Base-by-base conservation (phyloP, 2,113 vertebrate genomes). In the Platysternon megacephalum region DNA sequence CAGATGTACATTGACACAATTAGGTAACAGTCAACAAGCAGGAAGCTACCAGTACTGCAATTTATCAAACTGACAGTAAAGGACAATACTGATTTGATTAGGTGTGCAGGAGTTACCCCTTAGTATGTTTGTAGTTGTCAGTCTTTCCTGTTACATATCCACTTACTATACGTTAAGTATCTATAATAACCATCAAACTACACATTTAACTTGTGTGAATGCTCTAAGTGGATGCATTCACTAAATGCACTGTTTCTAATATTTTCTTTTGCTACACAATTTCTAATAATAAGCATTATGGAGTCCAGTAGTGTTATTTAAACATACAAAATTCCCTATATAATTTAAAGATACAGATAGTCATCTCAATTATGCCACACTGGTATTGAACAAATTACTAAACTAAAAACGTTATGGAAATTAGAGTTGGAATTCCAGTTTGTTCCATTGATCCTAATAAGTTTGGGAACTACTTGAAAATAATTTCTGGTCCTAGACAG, bases 1-100 rank as follows among this genome's bases (percentile, higher is more conserved):
- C 98, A 98, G 98, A 99, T 99, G 98, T 99, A 99, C 98, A 98
- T 94, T 94, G 98, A 99, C 98, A 99, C 98, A 97, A 98, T 97
- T 97, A 98, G 98, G 98, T 98, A 98, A 98, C 98, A 98, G 98
- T 98, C 98, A 98, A 98, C 98, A 98, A 98, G 98, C 97, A 98
- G 98, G 96, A 97, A 98, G 98, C 98, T 97, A 98, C 98, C 98
- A 97, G 98, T 98, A 99, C 98, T 98, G 98, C 97, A 96, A 97
- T 94, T 98, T 91, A 97, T 97, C 98, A 96, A 97, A 97, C 97
- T 86, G 91, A 98, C 98, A 98, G 98, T 96, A 97, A 98, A 98
- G 97, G 97, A 98, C 98, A 97, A 98, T 97, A 98, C 97, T 97
- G 98, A 98, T 95, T 97, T 91, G 89, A 97, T 98, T 96, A 97